These are phyloP conservation scores for Hirtodrosophila histrioides DNA, from an alignment of 2,888 invertebrate genomes.

Conservation along the genomic window DNA sequence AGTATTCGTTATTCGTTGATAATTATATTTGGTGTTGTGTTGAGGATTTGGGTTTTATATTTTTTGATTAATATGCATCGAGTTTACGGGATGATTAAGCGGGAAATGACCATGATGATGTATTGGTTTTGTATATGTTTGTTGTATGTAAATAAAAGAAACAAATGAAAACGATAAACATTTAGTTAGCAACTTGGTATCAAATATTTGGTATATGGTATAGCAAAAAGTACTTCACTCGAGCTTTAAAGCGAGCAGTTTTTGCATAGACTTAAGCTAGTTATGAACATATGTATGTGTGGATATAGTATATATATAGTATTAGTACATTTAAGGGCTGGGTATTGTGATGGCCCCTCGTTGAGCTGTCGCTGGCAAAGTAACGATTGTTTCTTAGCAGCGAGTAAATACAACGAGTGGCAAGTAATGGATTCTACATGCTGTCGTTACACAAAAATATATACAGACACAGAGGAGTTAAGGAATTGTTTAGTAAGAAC, in stretches of 20 bases:
- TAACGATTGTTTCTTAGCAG: background rate
- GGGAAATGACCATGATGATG: slow-evolving; percentile 84
- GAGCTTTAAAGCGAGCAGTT: slow-evolving; percentile 28
- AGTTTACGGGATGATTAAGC: slow-evolving; percentile 81
- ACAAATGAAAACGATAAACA: slow-evolving; percentile 83
- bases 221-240: slow-evolving; percentile 32
- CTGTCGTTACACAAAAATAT: slow-evolving; percentile 44
- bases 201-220: slow-evolving; percentile 44
- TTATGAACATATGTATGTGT: slow-evolving; percentile 21
- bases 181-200: slow-evolving; percentile 83
- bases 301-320: slow-evolving; percentile 21
- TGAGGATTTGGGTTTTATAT: slow-evolving; percentile 8
- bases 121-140: slow-evolving; percentile 56
- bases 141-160: slow-evolving; percentile 81
- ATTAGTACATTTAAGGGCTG: slow-evolving; percentile 6
- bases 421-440: slow-evolving; percentile 42
- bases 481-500: slow-evolving; percentile 23
- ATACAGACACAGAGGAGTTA: slow-evolving; percentile 17
- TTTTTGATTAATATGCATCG: slow-evolving; percentile 48
- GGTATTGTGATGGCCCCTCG: slow-evolving; percentile 3
- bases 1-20: slow-evolving; percentile 50
- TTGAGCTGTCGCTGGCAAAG: background rate
- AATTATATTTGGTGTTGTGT: slow-evolving; percentile 41
- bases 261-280: slow-evolving; percentile 56
- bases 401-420: slow-evolving; percentile 17